These are phyloP conservation scores for Hassar affinis DNA, from an alignment of 2,113 vertebrate genomes.

Conservation along the genomic window DNA sequence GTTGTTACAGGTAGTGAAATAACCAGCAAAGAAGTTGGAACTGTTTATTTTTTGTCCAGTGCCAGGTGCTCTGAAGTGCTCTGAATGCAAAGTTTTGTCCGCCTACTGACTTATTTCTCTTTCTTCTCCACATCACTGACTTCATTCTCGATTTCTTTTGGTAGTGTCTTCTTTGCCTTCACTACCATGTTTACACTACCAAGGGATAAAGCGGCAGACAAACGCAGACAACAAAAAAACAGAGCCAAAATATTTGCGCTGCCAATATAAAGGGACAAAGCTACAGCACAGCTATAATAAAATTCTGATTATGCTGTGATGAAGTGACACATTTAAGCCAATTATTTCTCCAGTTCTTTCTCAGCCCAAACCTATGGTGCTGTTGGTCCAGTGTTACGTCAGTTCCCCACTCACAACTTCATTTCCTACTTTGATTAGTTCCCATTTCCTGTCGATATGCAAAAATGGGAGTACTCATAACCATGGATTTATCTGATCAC, in stretches of 20 bases:
- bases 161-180: background rate
- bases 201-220: background rate
- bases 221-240: background rate
- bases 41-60: conserved; percentile 33
- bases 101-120: background rate
- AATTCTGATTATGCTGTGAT: background rate
- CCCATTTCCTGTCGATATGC: background rate
- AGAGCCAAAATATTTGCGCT: background rate
- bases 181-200: background rate
- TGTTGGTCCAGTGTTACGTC: background rate
- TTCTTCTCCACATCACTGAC: background rate
- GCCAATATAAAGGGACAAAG: background rate
- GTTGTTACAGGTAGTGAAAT: background rate
- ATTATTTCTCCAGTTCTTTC: background rate
- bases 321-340: background rate
- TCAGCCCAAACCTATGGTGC: background rate
- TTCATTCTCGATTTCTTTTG: background rate
- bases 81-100: conserved; percentile 6
- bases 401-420: no score
- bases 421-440: background rate
- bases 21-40: background rate
- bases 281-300: background rate
- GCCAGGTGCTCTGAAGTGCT: background rate
- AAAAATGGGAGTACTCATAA: background rate
- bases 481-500: background rate